Evolutionary conservation across 1,140 invertebrate genomes (phyloP), one percentile per base, ranked within the genome.

Genomic region (Stegodyphus dumicola): DNA sequence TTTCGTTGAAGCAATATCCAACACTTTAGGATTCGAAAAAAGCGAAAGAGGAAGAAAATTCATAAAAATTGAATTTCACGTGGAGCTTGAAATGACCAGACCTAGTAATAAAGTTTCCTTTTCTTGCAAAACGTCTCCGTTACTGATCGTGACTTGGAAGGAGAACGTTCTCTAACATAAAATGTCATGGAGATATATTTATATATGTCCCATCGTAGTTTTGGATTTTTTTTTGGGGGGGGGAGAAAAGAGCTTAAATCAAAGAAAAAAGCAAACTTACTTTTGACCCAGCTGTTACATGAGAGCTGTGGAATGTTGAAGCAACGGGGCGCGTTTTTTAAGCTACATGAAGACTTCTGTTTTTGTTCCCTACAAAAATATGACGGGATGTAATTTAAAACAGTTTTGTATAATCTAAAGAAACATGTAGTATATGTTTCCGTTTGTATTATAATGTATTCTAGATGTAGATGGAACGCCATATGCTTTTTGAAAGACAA

Each of bases 71-170:
- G 13, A n/a, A 71, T 51, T 71, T 51, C 69, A 48, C n/a, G 15
- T 7, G 49, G 69, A 71, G 69, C 48, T 71, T 7, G 13, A 71
- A 71, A 51, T 51, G 49, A 71, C 49, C 2, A 51, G 18, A 71
- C 49, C 15, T 51, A 51, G 73, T 54, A 56, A 75, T 75, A 75
- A 75, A 54, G 53, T 75, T 75, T 33, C 18, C 53, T 75, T 51
- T 64, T 9, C 52, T n/a, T 52, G 53, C 52, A 17, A 75, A 75
- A 75, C 73, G 73, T 60, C 73, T 60, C 52, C 60, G 54, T 52
- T 75, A 60, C 54, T 48, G 73, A 64, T 75, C 73, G 73, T 75
- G 73, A 75, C 73, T 18, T 52, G 73, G 73, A 10, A 64, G 4
- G 33, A 18, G 53, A n/a, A 75, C 49, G 18, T n/a, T 75, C 60